These are phyloP conservation scores for Chironomus riparius DNA, from an alignment of 2,888 invertebrate genomes.

Conservation along the genomic window DNA sequence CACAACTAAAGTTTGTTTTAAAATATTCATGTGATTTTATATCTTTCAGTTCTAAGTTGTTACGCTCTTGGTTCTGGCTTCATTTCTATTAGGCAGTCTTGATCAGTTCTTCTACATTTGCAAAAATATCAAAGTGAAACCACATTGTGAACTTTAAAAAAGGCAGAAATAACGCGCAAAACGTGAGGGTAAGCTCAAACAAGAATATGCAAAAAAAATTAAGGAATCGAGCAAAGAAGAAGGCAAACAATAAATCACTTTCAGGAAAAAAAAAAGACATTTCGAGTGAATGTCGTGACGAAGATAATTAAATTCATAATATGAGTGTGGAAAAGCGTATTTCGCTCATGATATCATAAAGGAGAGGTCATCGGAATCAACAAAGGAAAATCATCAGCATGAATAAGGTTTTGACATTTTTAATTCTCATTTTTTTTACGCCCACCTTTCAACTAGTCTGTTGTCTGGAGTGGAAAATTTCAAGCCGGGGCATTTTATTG, in stretches of 20 bases:
- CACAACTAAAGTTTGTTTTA: too few species aligned
- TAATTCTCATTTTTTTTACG: too few species aligned
- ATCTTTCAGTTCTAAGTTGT: too few species aligned
- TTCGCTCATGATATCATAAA: background rate
- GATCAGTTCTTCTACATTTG: too few species aligned
- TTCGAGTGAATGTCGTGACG: background rate
- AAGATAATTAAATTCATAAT: conserved; percentile 1
- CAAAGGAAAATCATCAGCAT: background rate
- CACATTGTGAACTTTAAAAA: background rate
- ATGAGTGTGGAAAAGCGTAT: background rate
- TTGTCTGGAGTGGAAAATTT: too few species aligned
- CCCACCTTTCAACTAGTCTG: too few species aligned
- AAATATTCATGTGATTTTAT: too few species aligned
- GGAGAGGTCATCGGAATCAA: background rate
- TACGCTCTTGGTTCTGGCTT: too few species aligned
- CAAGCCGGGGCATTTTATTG: too few species aligned
- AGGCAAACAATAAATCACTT: background rate
- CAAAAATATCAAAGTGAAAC: background rate
- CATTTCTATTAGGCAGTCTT: too few species aligned
- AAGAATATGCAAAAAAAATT: background rate
- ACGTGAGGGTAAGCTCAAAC: background rate
- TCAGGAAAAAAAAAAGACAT: background rate
- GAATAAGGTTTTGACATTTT: background rate
- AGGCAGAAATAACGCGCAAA: background rate
- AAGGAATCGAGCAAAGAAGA: background rate